Percentiles rank a stretch among this genome's conserved stretches.
phyloP scores from a whole-genome alignment of 1,140 invertebrate species.

The Triops longicaudatus region DNA sequence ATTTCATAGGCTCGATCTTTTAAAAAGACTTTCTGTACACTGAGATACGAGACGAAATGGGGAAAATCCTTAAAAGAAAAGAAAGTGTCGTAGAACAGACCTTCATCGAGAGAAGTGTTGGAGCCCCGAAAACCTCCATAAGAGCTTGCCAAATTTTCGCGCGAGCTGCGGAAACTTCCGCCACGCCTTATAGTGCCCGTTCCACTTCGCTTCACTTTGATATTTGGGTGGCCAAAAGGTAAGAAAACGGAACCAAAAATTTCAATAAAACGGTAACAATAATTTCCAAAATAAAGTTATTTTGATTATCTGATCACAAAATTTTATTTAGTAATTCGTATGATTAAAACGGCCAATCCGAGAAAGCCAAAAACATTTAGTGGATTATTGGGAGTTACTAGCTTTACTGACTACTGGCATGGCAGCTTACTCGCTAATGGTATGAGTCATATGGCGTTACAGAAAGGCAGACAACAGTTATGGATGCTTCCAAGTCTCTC shows the following conservation, averaged over 20 bases:
- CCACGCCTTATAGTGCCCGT: slow-evolving; percentile 16
- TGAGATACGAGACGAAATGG: neutral
- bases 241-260: no score
- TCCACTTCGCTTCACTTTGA: neutral
- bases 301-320: no score
- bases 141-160: slow-evolving; percentile 27
- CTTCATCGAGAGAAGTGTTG: slow-evolving; percentile 28
- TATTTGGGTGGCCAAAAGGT: neutral
- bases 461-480: neutral
- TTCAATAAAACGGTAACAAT: no score
- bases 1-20: neutral
- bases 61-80: neutral
- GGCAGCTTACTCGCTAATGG: neutral
- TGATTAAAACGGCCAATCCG: neutral
- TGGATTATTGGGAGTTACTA: no score
- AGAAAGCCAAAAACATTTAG: neutral
- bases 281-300: no score
- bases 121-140: slow-evolving; percentile 27
- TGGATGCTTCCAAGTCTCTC: neutral
- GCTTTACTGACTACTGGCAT: no score
- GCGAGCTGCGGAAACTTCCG: slow-evolving; percentile 25
- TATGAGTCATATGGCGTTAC: neutral
- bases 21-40: neutral
- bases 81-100: slow-evolving; percentile 16
- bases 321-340: no score